Evolutionary conservation across 2,797 vertebrate genomes (phyloP).

Genomic region (Catostomus latipinnis): DNA sequence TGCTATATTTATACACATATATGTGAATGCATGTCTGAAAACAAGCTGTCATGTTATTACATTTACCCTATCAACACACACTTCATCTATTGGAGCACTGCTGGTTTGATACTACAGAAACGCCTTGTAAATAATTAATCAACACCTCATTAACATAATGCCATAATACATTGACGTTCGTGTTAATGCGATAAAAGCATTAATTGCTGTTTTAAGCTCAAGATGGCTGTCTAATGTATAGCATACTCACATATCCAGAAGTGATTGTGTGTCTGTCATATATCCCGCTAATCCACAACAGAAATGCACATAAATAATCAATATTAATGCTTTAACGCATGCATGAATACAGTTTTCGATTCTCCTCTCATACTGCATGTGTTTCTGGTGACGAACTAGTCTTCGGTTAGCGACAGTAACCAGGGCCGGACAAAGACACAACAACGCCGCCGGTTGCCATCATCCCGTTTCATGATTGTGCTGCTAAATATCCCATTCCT

Average conservation of each 20-base stretch:
- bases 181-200: constrained; percentile 33
- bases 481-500: not conserved
- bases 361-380: not conserved
- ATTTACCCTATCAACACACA: constrained; percentile 16
- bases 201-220: not conserved
- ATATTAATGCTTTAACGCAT: not conserved
- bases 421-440: constrained; percentile 10
- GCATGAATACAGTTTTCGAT: not conserved
- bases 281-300: not conserved
- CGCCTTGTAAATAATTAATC: constrained; percentile 19
- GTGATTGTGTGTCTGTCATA: constrained; percentile 14
- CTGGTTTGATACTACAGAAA: not conserved
- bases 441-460: constrained; percentile 1
- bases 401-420: constrained; percentile 5
- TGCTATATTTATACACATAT: not conserved
- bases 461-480: constrained; percentile 9
- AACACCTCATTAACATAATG: constrained; percentile 6
- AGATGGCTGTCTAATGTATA: not conserved
- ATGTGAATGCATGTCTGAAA: not conserved
- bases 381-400: not conserved
- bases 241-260: constrained; percentile 18
- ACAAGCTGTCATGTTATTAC: not conserved
- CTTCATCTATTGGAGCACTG: not conserved
- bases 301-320: not conserved
- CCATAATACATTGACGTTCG: not conserved